Evolutionary conservation across 1,140 invertebrate genomes (phyloP).

Genomic region (Pectinophora gossypiella): DNA sequence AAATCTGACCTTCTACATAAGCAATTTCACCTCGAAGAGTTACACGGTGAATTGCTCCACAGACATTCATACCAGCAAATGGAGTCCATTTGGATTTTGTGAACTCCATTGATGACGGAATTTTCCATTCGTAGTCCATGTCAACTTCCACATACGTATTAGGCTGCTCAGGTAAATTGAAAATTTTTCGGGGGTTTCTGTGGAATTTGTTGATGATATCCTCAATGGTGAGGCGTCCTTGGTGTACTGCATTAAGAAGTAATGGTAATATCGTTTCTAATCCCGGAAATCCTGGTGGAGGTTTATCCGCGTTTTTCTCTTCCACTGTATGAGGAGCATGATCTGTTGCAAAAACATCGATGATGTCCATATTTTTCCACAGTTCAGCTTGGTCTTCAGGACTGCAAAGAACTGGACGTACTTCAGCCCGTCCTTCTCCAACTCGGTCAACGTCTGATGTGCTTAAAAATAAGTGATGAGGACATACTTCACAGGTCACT

Average conservation of each 20-base stretch:
- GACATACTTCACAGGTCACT: constrained; percentile 98
- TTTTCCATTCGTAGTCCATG: constrained; percentile 95
- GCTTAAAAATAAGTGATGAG: constrained; percentile 97
- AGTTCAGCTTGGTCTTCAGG: constrained; percentile 95
- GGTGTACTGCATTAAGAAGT: constrained; percentile 94
- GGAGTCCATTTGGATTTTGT: constrained; percentile 98
- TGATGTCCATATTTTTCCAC: constrained; percentile 97
- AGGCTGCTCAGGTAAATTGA: constrained; percentile 96
- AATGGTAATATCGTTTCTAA: constrained; percentile 98
- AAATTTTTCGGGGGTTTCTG: constrained; percentile 95
- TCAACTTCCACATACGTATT: constrained; percentile 98
- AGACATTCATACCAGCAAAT: constrained; percentile 92
- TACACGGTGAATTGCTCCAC: constrained; percentile 93
- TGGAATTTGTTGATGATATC: constrained; percentile 95
- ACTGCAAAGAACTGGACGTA: constrained; percentile 88
- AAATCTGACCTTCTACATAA: constrained; percentile 95
- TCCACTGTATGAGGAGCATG: constrained; percentile 96
- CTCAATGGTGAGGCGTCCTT: constrained; percentile 94
- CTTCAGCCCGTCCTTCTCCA: constrained; percentile 84
- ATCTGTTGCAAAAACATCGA: constrained; percentile 99
- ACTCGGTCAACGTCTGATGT: constrained; percentile 83
- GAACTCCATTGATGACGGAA: constrained; percentile 87
- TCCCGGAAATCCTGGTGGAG: constrained; percentile 96
- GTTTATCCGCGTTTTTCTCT: constrained; percentile 88
- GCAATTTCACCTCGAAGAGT: constrained; percentile 96